Evolutionary conservation across 2,888 invertebrate genomes (phyloP), one percentile per base, ranked within the genome.

Genomic region (Linnaemya vulpina): DNA sequence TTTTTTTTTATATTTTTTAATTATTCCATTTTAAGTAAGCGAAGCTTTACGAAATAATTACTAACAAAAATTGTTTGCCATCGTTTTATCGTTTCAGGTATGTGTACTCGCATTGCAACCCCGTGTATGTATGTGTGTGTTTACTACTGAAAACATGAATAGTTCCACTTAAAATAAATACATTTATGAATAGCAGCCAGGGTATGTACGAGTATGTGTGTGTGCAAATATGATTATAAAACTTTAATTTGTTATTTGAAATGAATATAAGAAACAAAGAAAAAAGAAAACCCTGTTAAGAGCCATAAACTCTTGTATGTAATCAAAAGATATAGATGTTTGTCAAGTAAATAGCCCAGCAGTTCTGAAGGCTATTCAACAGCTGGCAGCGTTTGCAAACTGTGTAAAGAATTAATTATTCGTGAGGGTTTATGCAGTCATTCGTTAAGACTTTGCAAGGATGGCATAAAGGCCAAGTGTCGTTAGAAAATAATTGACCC

Each of bases 161-260:
- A 22, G 22, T 22, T 25, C 7, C 5, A 55, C 10, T 25, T 55
- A 25, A n/a, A 55, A 25, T 15, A 25, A 3, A 3, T 15, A 30
- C 25, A 30, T 55, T 15, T 55, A 55, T 15, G 7, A n/a, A n/a
- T n/a, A 55, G 11, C 3, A 53, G 11, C 30, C 0, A 58, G n/a
- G n/a, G 30, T 30, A 2, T 58, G 30, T 58, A 25, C 22, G n/a
- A n/a, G 15, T 15, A 20, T 53, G 8, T 53, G 4, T 68, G 20
- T 65, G 22, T 17, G 35, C 15, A 38, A 17, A 1, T 40, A 40
- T 40, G 4, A 53, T n/a, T 70, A 53, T 53, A 38, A 38, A 53
- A 70, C n/a, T 38, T 53, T 53, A 53, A 70, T 70, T 22, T 53
- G 53, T 40, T 53, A 40, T 22, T 70, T 30, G 4, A 25, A 22